Base-by-base conservation (phyloP, 2,888 invertebrate species). In the Neocrepidodera transversa region DNA sequence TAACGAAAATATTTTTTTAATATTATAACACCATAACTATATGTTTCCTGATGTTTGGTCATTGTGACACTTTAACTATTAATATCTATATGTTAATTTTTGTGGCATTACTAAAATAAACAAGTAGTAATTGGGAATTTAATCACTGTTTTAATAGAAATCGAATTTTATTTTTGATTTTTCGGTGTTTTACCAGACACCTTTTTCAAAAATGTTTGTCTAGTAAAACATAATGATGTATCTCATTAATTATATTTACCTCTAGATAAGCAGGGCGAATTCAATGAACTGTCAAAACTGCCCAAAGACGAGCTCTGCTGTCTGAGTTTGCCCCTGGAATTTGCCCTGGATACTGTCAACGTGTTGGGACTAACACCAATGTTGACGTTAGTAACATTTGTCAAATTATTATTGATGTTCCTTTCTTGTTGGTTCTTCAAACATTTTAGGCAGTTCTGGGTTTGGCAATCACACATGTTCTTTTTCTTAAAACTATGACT, bases 211-310 rank as follows among this genome's bases (percentile, higher is more conserved):
- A n/a, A n/a, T n/a, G n/a, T n/a, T n/a, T n/a, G n/a, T n/a, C n/a
- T n/a, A n/a, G n/a, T n/a, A n/a, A n/a, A n/a, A n/a, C n/a, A n/a
- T n/a, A n/a, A n/a, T n/a, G n/a, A n/a, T n/a, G n/a, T n/a, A n/a
- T n/a, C n/a, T n/a, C n/a, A n/a, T n/a, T n/a, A n/a, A n/a, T n/a
- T 23, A 28, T 51, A 54, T 75, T 71, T 76, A 83, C 84, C 84
- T 81, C 84, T 81, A 68, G 84, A 84, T 71, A 84, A 81, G 69
- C 83, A 83, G 23, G 84, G 83, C 51, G 84, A 83, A 64, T 82
- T 82, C 58, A 81, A 81, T 65, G 80, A 81, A 63, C 80, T 81
- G 57, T 83, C 83, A 65, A 82, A 81, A 71, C 83, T 84, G 53
- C 78, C 78, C 65, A 77, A 77, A 36, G 70, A 79, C 10, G 79